These are phyloP conservation scores for Antennarius striatus DNA, from an alignment of 2,113 vertebrate genomes.

Conservation along the genomic window DNA sequence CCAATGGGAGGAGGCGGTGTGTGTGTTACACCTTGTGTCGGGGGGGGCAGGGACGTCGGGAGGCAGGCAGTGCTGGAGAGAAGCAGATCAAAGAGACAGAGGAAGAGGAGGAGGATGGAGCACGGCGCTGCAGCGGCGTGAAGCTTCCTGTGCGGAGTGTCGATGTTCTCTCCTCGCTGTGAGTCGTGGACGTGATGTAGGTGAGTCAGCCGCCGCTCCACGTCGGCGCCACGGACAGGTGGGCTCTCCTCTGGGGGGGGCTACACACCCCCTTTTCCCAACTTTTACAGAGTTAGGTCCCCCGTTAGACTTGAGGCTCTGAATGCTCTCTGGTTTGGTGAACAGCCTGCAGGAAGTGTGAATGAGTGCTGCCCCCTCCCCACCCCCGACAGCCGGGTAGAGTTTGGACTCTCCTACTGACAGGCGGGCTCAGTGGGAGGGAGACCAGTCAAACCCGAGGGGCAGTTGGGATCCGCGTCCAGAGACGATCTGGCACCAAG, in stretches of 20 bases:
- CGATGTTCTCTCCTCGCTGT: conserved; percentile 50
- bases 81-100: conserved; percentile 1
- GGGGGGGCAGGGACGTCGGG: conserved; percentile 46
- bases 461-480: conserved; percentile 41
- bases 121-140: conserved; percentile 50
- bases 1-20: conserved; percentile 56
- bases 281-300: conserved; percentile 64
- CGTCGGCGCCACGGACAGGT: conserved; percentile 46
- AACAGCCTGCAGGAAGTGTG: conserved; percentile 7
- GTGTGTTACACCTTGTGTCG: conserved; percentile 69
- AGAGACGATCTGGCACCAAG: conserved; percentile 41
- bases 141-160: conserved; percentile 31
- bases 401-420: conserved; percentile 41
- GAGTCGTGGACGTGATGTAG: conserved; percentile 68
- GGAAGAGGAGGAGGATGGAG: conserved; percentile 32
- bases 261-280: conserved; percentile 7
- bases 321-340: no score
- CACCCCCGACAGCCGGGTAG: conserved; percentile 40
- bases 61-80: conserved; percentile 20
- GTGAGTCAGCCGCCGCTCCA: conserved; percentile 38
- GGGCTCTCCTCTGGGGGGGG: conserved; percentile 11
- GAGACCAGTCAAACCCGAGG: conserved; percentile 57
- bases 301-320: neutral
- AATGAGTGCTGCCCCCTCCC: conserved; percentile 8
- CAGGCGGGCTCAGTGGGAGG: conserved; percentile 33